Percentiles rank a stretch among this genome's conserved stretches.
phyloP scores from a whole-genome alignment of 2,797 vertebrate species.

The Galagoides demidoff region DNA sequence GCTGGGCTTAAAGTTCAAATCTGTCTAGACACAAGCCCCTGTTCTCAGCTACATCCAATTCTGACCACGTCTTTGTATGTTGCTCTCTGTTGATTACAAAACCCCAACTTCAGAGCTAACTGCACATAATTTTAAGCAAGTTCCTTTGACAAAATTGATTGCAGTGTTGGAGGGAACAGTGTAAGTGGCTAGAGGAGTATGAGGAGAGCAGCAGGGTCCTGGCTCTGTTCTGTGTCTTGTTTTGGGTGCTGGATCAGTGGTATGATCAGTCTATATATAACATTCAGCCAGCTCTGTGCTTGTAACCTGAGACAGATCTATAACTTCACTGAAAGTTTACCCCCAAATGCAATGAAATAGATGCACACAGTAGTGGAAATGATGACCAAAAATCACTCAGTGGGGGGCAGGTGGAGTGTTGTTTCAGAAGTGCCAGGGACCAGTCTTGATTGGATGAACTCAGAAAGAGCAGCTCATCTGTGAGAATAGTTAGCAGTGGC shows the following conservation, averaged over 20 bases:
- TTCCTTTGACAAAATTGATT: not conserved
- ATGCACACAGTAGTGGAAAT: not conserved
- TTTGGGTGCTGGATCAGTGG: not conserved
- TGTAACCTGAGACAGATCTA: not conserved
- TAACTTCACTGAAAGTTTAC: not conserved
- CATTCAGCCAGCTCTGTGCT: not conserved
- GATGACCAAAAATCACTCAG: not conserved
- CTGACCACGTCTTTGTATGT: not conserved
- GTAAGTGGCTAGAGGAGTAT: not conserved
- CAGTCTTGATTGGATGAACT: not conserved
- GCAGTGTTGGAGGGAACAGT: not conserved
- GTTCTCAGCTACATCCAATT: not conserved
- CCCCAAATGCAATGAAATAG: not conserved
- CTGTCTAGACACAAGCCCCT: not conserved
- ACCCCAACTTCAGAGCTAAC: not conserved
- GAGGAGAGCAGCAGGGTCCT: not conserved
- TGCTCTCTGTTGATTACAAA: not conserved
- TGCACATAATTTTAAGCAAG: not conserved
- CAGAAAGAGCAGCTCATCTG: not conserved
- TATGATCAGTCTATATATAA: not conserved
- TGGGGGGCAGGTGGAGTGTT: not conserved
- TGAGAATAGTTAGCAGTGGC: not conserved
- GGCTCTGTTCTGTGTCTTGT: not conserved
- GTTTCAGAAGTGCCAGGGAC: not conserved
- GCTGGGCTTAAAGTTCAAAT: not conserved